Conservation (phyloP, 2,888 invertebrate genomes). For the Meteorus cinctellus region DNA sequence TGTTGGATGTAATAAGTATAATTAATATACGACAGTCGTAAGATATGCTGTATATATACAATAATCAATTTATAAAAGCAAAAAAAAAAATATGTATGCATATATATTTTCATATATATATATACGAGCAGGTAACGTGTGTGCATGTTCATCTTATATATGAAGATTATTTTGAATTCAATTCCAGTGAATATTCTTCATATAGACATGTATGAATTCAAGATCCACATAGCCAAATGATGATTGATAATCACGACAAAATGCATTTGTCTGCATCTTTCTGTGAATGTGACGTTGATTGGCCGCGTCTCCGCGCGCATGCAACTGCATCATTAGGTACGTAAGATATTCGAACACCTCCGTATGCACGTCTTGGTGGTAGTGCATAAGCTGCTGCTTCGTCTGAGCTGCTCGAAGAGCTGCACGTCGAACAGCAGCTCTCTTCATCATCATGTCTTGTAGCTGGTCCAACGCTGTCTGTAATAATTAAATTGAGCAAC, state of each 20-base stretch:
- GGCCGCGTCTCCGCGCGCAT: conserved; percentile 82
- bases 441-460: conserved; percentile 75
- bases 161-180: conserved; percentile 26
- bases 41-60: conserved; percentile 30
- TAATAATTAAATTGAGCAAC: neutral
- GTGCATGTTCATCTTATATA: neutral
- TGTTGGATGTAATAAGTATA: neutral
- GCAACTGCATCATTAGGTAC: conserved; percentile 94
- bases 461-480: conserved; percentile 73
- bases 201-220: conserved; percentile 9
- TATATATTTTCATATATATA: conserved; percentile 8
- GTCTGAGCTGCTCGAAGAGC: conserved; percentile 87
- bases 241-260: conserved; percentile 81
- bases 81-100: conserved; percentile 11
- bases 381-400: conserved; percentile 91
- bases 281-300: conserved; percentile 63
- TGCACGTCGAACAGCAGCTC: conserved; percentile 92
- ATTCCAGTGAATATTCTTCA: conserved; percentile 26
- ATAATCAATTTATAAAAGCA: neutral
- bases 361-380: conserved; percentile 88
- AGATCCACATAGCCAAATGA: conserved; percentile 9
- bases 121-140: conserved; percentile 1
- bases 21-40: conserved; percentile 5
- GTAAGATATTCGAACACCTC: conserved; percentile 92
- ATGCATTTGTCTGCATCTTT: conserved; percentile 89